Conservation (phyloP, 2,888 invertebrate genomes). For the Chaetogeoica ovagalla region DNA sequence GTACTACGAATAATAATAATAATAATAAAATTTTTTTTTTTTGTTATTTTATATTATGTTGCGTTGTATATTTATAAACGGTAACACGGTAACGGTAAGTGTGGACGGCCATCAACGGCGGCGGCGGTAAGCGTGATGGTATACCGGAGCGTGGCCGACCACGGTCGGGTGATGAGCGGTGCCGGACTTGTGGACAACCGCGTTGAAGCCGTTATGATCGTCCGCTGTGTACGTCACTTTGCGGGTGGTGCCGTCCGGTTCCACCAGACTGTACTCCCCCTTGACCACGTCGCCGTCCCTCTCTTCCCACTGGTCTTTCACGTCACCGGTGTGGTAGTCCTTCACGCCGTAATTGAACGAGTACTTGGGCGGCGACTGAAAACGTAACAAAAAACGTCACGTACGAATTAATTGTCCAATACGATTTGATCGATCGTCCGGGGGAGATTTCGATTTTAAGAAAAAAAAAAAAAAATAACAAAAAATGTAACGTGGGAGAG, state of each 20-base stretch:
- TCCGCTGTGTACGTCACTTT: constrained; percentile 76
- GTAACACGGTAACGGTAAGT: not conserved
- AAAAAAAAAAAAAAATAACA: no score
- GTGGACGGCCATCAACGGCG: not conserved
- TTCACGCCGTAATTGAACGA: constrained; percentile 74
- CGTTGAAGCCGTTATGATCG: constrained; percentile 78
- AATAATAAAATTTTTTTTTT: not conserved
- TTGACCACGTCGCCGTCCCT: constrained; percentile 74
- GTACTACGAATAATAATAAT: not conserved
- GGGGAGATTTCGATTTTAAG: no score
- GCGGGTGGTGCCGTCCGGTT: constrained; percentile 74
- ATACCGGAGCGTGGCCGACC: constrained; percentile 32
- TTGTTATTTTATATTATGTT: no score
- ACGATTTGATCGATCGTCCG: no score
- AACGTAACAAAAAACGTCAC: not conserved
- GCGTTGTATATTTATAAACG: not conserved
- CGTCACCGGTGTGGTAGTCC: constrained; percentile 74
- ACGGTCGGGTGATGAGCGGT: constrained; percentile 54
- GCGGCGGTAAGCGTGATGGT: constrained; percentile 53
- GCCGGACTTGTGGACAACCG: constrained; percentile 62
- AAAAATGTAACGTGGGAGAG: no score
- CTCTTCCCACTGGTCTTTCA: constrained; percentile 73
- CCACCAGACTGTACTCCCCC: constrained; percentile 64
- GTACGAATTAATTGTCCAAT: not conserved
- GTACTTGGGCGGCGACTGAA: constrained; percentile 61